Evolutionary conservation across 2,797 vertebrate species (phyloP).

Genomic region (Molossus molossus): DNA sequence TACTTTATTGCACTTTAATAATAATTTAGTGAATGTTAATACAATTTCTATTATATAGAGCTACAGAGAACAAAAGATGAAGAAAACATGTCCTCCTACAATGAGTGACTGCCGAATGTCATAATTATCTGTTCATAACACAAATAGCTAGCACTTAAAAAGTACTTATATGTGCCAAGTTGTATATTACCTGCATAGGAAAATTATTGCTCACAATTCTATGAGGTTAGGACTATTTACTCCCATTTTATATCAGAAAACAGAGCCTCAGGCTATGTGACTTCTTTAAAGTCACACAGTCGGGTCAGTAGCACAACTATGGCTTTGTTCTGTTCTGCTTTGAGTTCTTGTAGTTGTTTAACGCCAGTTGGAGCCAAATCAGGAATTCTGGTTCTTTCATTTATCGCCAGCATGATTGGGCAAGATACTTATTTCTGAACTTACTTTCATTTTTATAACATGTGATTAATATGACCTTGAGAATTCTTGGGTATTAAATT

Average conservation of each 20-base stretch:
- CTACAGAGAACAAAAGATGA: neutral
- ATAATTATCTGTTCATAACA: neutral
- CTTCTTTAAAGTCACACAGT: slow-evolving; percentile 25
- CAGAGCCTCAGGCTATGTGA: neutral
- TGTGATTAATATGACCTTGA: neutral
- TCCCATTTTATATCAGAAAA: neutral
- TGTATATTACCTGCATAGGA: neutral
- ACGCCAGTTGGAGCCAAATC: neutral
- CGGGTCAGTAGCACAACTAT: neutral
- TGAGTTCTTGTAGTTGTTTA: neutral
- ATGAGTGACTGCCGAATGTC: neutral
- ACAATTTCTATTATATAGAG: neutral
- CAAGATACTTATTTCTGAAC: slow-evolving; percentile 52
- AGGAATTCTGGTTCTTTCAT: neutral
- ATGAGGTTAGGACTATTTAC: neutral
- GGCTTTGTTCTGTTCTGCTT: neutral
- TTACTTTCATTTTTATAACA: slow-evolving; percentile 43
- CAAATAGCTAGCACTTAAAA: neutral
- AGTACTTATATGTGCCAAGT: neutral
- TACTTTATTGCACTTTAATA: neutral
- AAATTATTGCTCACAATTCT: neutral
- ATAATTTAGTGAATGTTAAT: slow-evolving; percentile 18
- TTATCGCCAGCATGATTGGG: neutral
- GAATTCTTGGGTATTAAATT: slow-evolving; percentile 23
- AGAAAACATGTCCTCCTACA: neutral